phyloP scores from a whole-genome alignment of 2,888 invertebrate genomes.

The Agonopterix heracliana region DNA sequence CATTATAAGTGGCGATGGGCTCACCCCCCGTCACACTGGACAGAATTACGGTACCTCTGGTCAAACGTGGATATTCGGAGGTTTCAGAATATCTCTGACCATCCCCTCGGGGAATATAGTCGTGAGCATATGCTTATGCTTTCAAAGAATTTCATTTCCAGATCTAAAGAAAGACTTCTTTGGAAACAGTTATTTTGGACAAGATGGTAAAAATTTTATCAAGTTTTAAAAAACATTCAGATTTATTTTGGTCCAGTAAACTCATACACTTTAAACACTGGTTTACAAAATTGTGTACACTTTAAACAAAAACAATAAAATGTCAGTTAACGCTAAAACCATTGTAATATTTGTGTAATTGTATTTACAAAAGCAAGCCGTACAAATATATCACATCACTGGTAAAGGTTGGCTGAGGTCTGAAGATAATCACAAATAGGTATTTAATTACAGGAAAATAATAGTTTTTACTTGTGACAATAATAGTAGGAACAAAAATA shows the following conservation, averaged over 20 bases:
- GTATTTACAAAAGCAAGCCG: slow-evolving; percentile 35
- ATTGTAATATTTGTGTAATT: slow-evolving; percentile 11
- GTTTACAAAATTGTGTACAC: background rate
- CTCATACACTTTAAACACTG: slow-evolving; percentile 1
- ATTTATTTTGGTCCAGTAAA: slow-evolving; percentile 15
- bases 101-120: no score
- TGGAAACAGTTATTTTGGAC: no score
- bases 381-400: slow-evolving; percentile 26
- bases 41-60: no score
- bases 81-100: no score
- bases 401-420: slow-evolving; percentile 18
- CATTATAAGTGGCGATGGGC: no score
- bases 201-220: no score
- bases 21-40: no score
- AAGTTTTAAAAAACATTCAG: slow-evolving; percentile 5
- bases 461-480: background rate
- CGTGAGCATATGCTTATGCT: no score
- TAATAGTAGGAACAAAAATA: background rate
- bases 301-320: background rate
- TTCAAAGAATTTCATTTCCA: no score
- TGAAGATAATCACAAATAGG: slow-evolving; percentile 8
- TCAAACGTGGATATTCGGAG: no score
- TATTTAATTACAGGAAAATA: no score
- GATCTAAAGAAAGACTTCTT: no score
- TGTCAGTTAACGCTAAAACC: background rate